Base-by-base conservation (phyloP, 2,888 invertebrate genomes). In the Troides helena region DNA sequence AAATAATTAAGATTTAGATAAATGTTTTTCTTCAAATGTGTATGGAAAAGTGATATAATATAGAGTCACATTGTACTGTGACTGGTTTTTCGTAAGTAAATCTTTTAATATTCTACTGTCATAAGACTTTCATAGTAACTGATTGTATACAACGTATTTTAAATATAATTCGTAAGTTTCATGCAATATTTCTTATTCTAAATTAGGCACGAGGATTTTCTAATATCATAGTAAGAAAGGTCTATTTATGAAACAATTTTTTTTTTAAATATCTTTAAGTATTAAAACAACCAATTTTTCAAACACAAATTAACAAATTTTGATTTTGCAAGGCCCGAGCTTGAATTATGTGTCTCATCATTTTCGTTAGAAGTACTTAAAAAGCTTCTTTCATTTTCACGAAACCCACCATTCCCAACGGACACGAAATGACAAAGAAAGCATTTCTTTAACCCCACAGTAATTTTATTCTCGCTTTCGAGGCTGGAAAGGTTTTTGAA, bases 1-100 rank as follows among this genome's bases (percentile, higher is more conserved):
- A 69, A 72, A 72, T 76, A 77, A 71, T 74, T 78, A 78, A 76
- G 78, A 75, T 75, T 76, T 78, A 75, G 75, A 76, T 74, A 73
- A 61, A 73, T 77, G 75, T 75, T 76, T 74, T 79, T 75, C 74
- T 73, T 75, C 75, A 73, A 75, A 75, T 71, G 74, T 75, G 77
- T 78, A 75, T 77, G 73, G 74, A 71, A 72, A 74, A 66, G 78
- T 76, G 77, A 75, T 76, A 77, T 75, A 75, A 74, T 67, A 69
- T 76, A 75, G 74, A 72, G 71, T 76, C 77, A 75, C 46, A 63
- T 30, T 72, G 71, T 75, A 75, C 69, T 67, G 70, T 75, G 77
- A 76, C 77, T 77, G 76, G 75, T 77, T 74, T 74, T 64, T 71
- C 74, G 64, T 76, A 76, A 75, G 75, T 69, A 72, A 62, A 66